Base-by-base conservation (phyloP, 23 tunicate genomes). In the Trididemnum clinides region DNA sequence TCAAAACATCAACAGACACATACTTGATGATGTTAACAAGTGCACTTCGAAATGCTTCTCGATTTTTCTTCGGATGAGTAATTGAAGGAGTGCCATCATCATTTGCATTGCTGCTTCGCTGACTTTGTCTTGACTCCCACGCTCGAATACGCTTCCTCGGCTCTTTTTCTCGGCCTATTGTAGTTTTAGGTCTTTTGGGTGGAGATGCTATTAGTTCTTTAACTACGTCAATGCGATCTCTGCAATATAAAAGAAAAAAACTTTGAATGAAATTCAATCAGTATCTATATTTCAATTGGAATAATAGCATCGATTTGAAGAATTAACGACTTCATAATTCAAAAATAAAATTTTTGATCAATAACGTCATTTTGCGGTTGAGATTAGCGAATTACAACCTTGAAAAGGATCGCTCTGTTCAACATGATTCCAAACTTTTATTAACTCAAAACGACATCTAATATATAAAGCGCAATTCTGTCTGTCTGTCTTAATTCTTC, bases 11-110 rank as follows among this genome's bases (percentile, higher is more conserved):
- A n/a, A n/a, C n/a, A n/a, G n/a, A n/a, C n/a, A n/a, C 90, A 64
- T 35, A 94, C 98, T 85, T 89, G 69, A 94, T 89, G 25, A 94
- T 94, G 69, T 94, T 89, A 66, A 94, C 98, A 35, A 94, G 82
- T 6, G 98, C 83, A 64, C 91, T 87, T 73, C 98, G 62, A 72
- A 94, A 94, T 2, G 91, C 98, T 89, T 94, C 98, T 75, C 98
- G 63, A 81, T 75, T 86, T 64, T 88, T 94, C 81, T 94, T 94
- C 33, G 98, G 94, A 69, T 94, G 94, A 4, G 36, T 29, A 66
- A 37, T 5, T 4, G 75, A 66, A 31, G 37, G 5, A 10, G 37
- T 4, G 12, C 75, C 10, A 31, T 66, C 37, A 29, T 66, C 75
- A 29, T 85, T 65, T 19, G 91, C 88, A 10, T 85, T 51, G 15